A percentile compares a stretch with the other conserved stretches of the same genome.
Evolutionary conservation across 2,113 vertebrate genomes (phyloP).

Genomic region (Rhodinocichla rosea): DNA sequence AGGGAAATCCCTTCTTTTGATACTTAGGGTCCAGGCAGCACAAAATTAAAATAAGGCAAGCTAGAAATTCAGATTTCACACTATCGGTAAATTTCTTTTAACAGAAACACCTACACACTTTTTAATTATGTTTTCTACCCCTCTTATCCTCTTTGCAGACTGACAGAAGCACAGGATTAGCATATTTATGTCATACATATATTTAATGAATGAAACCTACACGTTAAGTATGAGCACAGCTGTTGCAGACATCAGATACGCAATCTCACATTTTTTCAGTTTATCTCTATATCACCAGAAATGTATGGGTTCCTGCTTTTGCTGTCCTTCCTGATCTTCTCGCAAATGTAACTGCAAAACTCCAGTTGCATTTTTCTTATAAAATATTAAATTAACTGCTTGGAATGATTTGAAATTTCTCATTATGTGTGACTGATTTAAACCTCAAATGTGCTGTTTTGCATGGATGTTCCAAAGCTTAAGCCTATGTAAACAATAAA

Average conservation of each 20-base stretch:
- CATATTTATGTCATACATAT: conserved; percentile 49
- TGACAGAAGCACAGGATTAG: conserved; percentile 49
- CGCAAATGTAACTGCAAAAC: conserved; percentile 43
- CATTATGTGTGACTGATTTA: conserved; percentile 54
- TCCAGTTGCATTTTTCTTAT: conserved; percentile 61
- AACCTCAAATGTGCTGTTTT: conserved; percentile 15
- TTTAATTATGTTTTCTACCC: conserved; percentile 51
- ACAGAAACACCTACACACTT: conserved; percentile 44
- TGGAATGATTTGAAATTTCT: conserved; percentile 56
- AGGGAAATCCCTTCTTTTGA: not conserved
- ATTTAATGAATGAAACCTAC: conserved; percentile 65
- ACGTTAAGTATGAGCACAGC: not conserved
- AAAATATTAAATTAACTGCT: conserved; percentile 66
- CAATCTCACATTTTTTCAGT: not conserved
- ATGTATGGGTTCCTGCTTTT: not conserved
- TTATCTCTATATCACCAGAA: not conserved
- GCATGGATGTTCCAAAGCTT: conserved; percentile 14
- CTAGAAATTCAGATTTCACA: conserved; percentile 47
- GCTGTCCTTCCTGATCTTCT: conserved; percentile 31
- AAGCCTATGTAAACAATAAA: conserved; percentile 47
- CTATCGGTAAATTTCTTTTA: conserved; percentile 1
- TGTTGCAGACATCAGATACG: not conserved
- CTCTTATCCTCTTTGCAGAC: conserved; percentile 19
- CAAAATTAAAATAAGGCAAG: conserved; percentile 16
- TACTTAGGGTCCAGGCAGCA: not conserved